phyloP scores from a whole-genome alignment of 1,140 invertebrate genomes.

The Archegozetes longisetosus region DNA sequence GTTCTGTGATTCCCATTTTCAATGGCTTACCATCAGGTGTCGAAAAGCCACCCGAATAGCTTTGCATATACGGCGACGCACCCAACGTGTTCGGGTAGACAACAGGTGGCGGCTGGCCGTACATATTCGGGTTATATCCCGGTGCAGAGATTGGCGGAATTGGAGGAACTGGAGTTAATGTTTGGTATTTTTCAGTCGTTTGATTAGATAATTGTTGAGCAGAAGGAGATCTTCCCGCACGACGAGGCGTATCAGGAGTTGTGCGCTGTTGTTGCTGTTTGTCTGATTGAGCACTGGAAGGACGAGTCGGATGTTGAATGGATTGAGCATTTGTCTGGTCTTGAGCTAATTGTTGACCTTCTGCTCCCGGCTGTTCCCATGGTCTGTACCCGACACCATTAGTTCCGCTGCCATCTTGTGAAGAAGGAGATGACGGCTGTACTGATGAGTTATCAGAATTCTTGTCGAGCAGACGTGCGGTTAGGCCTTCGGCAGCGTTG shows the following conservation, averaged over 20 bases:
- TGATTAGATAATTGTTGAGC: not conserved
- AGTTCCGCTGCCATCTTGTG: constrained; percentile 18
- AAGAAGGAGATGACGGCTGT: constrained; percentile 12
- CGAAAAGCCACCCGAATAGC: not conserved
- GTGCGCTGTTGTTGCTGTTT: not conserved
- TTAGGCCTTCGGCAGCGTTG: constrained; percentile 17
- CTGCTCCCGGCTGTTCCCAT: constrained; percentile 17
- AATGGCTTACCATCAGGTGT: constrained; percentile 15
- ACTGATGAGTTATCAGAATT: constrained; percentile 15
- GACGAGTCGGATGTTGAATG: not conserved
- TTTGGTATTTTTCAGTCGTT: not conserved
- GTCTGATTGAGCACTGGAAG: constrained; percentile 11
- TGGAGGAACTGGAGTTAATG: not conserved
- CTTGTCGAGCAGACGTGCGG: constrained; percentile 16
- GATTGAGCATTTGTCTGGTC: constrained; percentile 15
- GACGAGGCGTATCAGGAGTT: constrained; percentile 6
- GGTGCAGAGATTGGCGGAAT: not conserved
- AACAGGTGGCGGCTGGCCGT: not conserved
- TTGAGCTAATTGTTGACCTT: constrained; percentile 6
- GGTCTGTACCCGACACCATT: constrained; percentile 18
- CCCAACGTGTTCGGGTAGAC: not conserved
- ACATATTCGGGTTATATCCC: not conserved
- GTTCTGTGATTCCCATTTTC: constrained; percentile 13
- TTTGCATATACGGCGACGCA: not conserved
- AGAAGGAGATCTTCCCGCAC: constrained; percentile 1